phyloP scores from a whole-genome alignment of 2,113 vertebrate genomes.

The Diphyllodes magnificus region DNA sequence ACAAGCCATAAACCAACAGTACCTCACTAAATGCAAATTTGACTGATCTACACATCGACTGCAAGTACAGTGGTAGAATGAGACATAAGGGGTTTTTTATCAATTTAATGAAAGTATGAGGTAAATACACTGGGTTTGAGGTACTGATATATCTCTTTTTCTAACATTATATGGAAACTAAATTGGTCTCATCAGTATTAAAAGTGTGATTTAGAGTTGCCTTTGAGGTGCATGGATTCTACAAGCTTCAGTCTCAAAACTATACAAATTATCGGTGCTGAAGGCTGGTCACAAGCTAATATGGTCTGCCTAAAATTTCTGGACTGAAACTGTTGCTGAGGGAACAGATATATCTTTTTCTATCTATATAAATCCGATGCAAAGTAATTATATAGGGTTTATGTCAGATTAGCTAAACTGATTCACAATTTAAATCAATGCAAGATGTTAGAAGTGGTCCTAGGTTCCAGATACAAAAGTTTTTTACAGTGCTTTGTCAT shows the following conservation, averaged over 20 bases:
- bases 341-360: not conserved
- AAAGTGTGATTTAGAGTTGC: not conserved
- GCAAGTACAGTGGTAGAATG: not conserved
- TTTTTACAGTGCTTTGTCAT: not conserved
- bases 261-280: not conserved
- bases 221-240: not conserved
- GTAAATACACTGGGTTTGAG: not conserved
- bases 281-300: not conserved
- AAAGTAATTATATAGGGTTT: not conserved
- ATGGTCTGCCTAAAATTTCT: not conserved
- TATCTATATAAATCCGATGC: not conserved
- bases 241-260: not conserved
- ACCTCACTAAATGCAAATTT: not conserved
- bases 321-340: not conserved
- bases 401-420: not conserved
- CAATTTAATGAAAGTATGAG: not conserved
- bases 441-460: not conserved
- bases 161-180: not conserved
- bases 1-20: not conserved
- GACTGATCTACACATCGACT: not conserved
- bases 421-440: not conserved
- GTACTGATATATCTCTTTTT: not conserved
- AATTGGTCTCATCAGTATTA: not conserved
- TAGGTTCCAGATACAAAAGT: not conserved
- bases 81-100: not conserved